These are phyloP conservation scores for Brachyhypopomus gauderio DNA, from an alignment of 2,113 vertebrate species.

Conservation along the genomic window DNA sequence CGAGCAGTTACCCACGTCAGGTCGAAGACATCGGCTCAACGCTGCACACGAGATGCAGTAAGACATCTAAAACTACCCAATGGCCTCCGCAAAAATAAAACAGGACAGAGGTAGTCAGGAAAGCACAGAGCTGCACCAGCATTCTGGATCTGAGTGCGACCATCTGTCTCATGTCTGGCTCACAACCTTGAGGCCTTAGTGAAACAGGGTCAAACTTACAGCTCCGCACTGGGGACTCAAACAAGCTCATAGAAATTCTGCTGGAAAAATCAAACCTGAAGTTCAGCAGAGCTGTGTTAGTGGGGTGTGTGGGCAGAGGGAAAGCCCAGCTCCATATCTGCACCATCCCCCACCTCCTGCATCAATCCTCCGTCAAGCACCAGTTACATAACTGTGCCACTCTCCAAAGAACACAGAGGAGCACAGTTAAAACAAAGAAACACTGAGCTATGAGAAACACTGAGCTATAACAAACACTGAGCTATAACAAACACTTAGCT, in stretches of 20 bases:
- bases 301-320: neutral
- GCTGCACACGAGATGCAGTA: conserved; percentile 19
- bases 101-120: conserved; percentile 15
- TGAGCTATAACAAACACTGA: too few species aligned
- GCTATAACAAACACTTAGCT: too few species aligned
- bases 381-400: conserved; percentile 74
- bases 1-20: neutral
- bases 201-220: conserved; percentile 43
- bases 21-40: neutral
- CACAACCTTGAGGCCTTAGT: conserved; percentile 49
- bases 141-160: conserved; percentile 25
- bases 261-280: neutral
- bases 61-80: neutral
- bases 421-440: conserved; percentile 43
- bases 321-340: conserved; percentile 18
- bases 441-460: neutral
- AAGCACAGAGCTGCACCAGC: conserved; percentile 21
- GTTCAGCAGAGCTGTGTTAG: conserved; percentile 28
- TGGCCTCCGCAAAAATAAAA: conserved; percentile 28
- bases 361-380: conserved; percentile 58
- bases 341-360: conserved; percentile 55
- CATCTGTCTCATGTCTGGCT: conserved; percentile 43
- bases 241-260: conserved; percentile 7
- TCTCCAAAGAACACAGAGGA: conserved; percentile 52
- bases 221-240: neutral